phyloP scores from a whole-genome alignment of 53 echinoderm and acorn worm species.

The Paelopatides confundens region DNA sequence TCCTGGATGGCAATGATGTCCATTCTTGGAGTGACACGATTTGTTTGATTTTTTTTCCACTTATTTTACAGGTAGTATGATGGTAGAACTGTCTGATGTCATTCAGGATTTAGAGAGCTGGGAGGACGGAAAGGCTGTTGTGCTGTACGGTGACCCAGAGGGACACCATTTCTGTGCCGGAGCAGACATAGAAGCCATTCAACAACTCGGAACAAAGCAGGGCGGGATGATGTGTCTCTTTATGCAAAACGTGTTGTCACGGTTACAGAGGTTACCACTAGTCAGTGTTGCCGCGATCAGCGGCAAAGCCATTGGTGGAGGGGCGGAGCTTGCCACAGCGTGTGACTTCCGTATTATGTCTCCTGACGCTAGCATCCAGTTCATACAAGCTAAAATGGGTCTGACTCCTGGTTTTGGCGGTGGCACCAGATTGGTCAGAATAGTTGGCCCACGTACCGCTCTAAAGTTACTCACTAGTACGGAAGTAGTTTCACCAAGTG shows the following conservation, averaged over 20 bases:
- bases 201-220: slow-evolving; percentile 41
- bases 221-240: slow-evolving; percentile 90
- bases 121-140: slow-evolving; percentile 80
- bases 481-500: slow-evolving; percentile 33
- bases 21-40: not conserved
- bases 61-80: slow-evolving; percentile 80
- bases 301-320: slow-evolving; percentile 86
- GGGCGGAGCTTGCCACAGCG: slow-evolving; percentile 84
- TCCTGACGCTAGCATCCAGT: slow-evolving; percentile 64
- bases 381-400: slow-evolving; percentile 86
- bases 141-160: slow-evolving; percentile 67
- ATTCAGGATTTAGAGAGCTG: slow-evolving; percentile 82
- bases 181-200: slow-evolving; percentile 66
- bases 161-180: slow-evolving; percentile 85
- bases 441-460: slow-evolving; percentile 79
- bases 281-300: slow-evolving; percentile 79
- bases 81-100: slow-evolving; percentile 86
- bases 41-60: not conserved
- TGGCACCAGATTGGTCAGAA: slow-evolving; percentile 81
- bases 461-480: slow-evolving; percentile 72
- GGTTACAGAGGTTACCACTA: slow-evolving; percentile 77
- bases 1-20: too few species aligned
- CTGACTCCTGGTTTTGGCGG: slow-evolving; percentile 90
- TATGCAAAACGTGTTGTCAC: slow-evolving; percentile 86
- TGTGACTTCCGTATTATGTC: slow-evolving; percentile 90